These are phyloP conservation scores for Carassius gibelio DNA, from an alignment of 2,113 vertebrate species.

Conservation along the genomic window DNA sequence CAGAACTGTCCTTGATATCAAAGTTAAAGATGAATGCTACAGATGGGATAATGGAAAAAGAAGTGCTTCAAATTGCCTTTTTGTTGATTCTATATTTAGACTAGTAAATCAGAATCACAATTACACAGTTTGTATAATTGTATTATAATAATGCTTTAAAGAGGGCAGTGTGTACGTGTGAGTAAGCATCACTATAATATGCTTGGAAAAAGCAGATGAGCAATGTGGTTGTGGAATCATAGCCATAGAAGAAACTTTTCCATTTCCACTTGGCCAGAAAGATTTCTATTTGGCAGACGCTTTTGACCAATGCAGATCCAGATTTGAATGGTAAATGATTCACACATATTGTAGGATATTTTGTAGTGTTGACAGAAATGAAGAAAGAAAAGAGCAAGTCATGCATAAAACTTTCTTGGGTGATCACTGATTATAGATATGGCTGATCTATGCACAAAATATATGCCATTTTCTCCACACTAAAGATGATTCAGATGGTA, in stretches of 20 bases:
- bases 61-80: neutral
- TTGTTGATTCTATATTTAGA: conserved; percentile 6
- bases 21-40: neutral
- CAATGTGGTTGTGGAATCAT: neutral
- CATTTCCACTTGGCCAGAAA: neutral
- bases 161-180: neutral
- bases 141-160: neutral
- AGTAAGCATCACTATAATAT: neutral
- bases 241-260: neutral
- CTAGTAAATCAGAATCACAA: neutral
- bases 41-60: neutral
- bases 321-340: conserved; percentile 25
- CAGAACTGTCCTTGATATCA: neutral
- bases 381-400: neutral
- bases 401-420: neutral
- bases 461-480: neutral
- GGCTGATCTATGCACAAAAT: neutral
- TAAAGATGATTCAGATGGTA: neutral
- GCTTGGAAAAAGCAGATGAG: neutral
- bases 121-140: neutral
- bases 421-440: neutral
- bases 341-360: neutral
- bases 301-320: neutral
- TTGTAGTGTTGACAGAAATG: neutral
- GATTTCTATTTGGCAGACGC: neutral